Evolutionary conservation across 2,113 vertebrate genomes (phyloP).

Genomic region (Drymodes brunneopygia): DNA sequence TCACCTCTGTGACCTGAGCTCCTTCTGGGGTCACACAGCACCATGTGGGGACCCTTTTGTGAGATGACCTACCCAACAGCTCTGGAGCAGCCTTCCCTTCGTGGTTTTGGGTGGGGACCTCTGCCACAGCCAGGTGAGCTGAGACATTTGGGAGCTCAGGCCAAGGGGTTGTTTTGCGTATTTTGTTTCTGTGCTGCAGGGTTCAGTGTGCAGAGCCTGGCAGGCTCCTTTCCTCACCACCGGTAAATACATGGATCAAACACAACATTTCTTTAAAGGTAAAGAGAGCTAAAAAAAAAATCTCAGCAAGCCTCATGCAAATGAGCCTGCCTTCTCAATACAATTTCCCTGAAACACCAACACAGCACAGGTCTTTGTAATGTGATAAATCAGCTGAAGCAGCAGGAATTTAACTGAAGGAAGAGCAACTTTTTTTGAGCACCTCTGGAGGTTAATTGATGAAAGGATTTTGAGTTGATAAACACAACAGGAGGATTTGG

Average conservation of each 20-base stretch:
- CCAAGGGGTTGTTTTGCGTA: neutral
- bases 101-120: neutral
- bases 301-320: constrained; percentile 29
- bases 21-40: neutral
- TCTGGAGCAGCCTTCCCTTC: neutral
- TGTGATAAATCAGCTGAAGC: constrained; percentile 51
- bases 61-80: no score
- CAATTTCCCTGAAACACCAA: constrained; percentile 13
- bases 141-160: neutral
- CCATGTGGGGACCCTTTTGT: fast-evolving
- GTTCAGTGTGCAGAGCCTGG: neutral
- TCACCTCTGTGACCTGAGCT: neutral
- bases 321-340: constrained; percentile 14
- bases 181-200: neutral
- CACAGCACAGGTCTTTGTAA: neutral
- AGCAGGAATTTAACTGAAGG: constrained; percentile 23
- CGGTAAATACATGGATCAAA: neutral
- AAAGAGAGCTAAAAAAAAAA: neutral
- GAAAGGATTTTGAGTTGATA: constrained; percentile 32
- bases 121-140: no score
- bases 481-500: constrained; percentile 38
- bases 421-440: constrained; percentile 30
- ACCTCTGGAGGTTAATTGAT: constrained; percentile 54
- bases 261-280: constrained; percentile 9
- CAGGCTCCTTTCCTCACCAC: neutral